Base-by-base conservation (phyloP, 2,113 vertebrate species). In the Mungos mungo region DNA sequence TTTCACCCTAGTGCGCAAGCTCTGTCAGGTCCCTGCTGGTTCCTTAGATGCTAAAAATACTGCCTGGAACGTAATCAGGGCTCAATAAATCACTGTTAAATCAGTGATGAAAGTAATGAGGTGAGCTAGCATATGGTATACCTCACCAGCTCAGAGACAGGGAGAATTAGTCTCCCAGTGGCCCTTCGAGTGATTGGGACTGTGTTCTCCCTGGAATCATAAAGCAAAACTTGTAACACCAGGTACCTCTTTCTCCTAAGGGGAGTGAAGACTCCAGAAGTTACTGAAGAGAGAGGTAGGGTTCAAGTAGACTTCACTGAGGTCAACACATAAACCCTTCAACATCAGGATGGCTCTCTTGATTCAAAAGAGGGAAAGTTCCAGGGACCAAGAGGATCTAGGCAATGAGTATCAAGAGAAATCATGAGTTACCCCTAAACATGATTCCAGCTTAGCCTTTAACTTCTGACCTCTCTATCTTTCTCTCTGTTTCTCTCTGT, bases 351-450 rank as follows among this genome's bases (percentile, higher is more conserved):
- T 84, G 63, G 52, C 3, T 87, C 90, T 66, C 72, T 86, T 50
- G 19, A 38, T 35, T 4, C 63, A 91, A 35, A 69, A n/a, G 50
- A 72, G 11, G 16, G 12, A 50, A 84, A 68, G 45, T 27, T 8
- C 1, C 63, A 79, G 23, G 18, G 25, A 72, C 11, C 10, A 66
- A 74, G 66, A 80, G 29, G 19, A 93, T 4, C 10, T 6, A 9
- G 15, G 9, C 1, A 14, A 31, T 57, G 11, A 79, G 27, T 29
- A n/a, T 18, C 3, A 16, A 33, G 5, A 79, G 14, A 60, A 38
- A 41, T 13, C 29, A 45, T 0, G 16, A 57, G 29, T 12, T 4
- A 60, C 0, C 3, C 15, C 4, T 13, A 29, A 14, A 25, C 2
- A 23, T 65, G 16, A 54, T 15, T 27, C 54, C 7, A 33, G 33